Evolutionary conservation across 2,888 invertebrate species (phyloP).

Genomic region (Ophion obscuratus): DNA sequence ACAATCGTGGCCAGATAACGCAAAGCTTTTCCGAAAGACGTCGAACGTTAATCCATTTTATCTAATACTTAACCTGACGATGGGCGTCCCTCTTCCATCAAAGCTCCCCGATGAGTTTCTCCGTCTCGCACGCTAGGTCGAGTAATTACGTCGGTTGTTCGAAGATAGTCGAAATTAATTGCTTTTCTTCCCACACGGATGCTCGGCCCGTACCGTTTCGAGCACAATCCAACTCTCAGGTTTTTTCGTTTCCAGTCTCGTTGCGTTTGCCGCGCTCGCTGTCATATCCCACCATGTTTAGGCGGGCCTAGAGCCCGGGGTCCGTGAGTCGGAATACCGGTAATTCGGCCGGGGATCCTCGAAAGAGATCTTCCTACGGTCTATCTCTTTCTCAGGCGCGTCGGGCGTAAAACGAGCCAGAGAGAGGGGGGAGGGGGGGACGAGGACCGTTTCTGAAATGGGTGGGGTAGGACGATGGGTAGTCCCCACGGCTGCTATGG

Average conservation of each 20-base stretch:
- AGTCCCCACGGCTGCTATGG: conserved; percentile 63
- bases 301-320: conserved; percentile 68
- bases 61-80: conserved; percentile 41
- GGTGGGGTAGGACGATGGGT: conserved; percentile 74
- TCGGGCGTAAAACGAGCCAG: conserved; percentile 28
- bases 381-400: conserved; percentile 7
- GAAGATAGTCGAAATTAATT: conserved; percentile 45
- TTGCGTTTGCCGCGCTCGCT: conserved; percentile 33
- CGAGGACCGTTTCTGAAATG: conserved; percentile 61
- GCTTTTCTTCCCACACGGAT: conserved; percentile 64
- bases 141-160: conserved; percentile 22
- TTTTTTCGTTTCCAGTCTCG: conserved; percentile 53
- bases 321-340: conserved; percentile 79
- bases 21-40: neutral
- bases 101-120: conserved; percentile 35
- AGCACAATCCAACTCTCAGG: conserved; percentile 41
- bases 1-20: conserved; percentile 13
- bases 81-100: conserved; percentile 36
- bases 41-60: conserved; percentile 29
- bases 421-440: conserved; percentile 39
- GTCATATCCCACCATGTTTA: conserved; percentile 52
- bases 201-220: conserved; percentile 34
- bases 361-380: conserved; percentile 50
- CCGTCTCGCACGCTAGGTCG: conserved; percentile 8
- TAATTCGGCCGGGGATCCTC: conserved; percentile 78